Evolutionary conservation across 2,113 vertebrate species (phyloP).

Genomic region (Lagopus leucura): DNA sequence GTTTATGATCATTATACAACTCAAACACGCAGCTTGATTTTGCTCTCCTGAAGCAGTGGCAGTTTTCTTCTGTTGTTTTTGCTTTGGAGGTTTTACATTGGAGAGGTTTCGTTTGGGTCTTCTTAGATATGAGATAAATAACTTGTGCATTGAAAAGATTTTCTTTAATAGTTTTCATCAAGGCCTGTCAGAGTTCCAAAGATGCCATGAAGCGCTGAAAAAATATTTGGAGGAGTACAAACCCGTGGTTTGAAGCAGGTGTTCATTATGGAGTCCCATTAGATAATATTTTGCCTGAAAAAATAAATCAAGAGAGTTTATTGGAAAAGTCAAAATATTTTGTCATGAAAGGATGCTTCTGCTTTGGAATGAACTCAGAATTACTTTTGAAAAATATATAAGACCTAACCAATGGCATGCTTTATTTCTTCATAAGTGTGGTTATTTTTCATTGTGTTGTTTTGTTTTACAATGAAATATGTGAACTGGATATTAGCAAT

Average conservation of each 20-base stretch:
- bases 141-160: neutral
- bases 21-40: neutral
- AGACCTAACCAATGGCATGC: fast-evolving
- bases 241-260: neutral
- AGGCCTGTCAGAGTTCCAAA: neutral
- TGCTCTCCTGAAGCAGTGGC: neutral
- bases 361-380: neutral
- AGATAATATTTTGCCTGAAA: neutral
- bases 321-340: neutral
- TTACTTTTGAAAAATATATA: neutral
- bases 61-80: neutral
- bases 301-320: neutral
- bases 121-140: neutral
- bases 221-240: fast-evolving
- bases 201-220: neutral
- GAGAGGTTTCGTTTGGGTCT: neutral
- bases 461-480: neutral
- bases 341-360: neutral
- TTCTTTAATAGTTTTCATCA: neutral
- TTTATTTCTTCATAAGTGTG: neutral
- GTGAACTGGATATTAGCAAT: fast-evolving
- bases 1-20: neutral
- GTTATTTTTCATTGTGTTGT: fast-evolving
- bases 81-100: neutral
- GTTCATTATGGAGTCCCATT: neutral